A percentile compares a stretch with the other conserved stretches of the same genome.
These are phyloP conservation scores for Sebastes baramenuke DNA, from an alignment of 2,797 vertebrate genomes.

Conservation along the genomic window DNA sequence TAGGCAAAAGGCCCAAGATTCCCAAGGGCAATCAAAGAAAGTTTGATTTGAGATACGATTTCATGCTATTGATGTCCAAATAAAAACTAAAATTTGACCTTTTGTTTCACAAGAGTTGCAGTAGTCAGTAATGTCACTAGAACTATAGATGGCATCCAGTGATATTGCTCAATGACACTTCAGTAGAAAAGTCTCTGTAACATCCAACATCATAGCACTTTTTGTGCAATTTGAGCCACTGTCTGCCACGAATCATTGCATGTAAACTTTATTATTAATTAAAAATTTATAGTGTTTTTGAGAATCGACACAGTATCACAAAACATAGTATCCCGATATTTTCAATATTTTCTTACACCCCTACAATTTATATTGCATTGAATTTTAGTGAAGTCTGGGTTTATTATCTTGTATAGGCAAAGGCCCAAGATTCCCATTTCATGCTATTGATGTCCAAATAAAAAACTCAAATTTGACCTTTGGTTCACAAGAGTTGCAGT, in stretches of 20 bases:
- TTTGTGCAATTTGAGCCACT: too few species aligned
- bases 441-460: slow-evolving; percentile 4
- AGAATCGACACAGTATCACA: too few species aligned
- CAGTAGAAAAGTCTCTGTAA: neutral
- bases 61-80: slow-evolving; percentile 10
- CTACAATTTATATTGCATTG: too few species aligned
- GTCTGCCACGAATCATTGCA: too few species aligned
- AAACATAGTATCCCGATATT: too few species aligned
- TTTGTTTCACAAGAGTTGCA: neutral
- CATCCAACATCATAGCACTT: too few species aligned
- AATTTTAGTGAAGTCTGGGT: neutral
- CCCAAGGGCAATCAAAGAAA: neutral
- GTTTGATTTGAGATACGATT: slow-evolving; percentile 17
- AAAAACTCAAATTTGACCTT: slow-evolving; percentile 18
- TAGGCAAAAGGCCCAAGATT: neutral
- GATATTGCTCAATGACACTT: neutral
- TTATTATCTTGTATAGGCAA: neutral
- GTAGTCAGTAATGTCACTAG: neutral
- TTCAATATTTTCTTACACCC: too few species aligned
- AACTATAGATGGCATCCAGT: neutral
- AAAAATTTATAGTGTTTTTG: too few species aligned
- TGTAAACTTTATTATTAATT: too few species aligned
- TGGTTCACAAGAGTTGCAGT: neutral
- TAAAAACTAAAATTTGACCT: slow-evolving; percentile 16
- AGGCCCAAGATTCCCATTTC: neutral